Base-by-base conservation (phyloP, 2,113 vertebrate genomes). In the Ictalurus punctatus region DNA sequence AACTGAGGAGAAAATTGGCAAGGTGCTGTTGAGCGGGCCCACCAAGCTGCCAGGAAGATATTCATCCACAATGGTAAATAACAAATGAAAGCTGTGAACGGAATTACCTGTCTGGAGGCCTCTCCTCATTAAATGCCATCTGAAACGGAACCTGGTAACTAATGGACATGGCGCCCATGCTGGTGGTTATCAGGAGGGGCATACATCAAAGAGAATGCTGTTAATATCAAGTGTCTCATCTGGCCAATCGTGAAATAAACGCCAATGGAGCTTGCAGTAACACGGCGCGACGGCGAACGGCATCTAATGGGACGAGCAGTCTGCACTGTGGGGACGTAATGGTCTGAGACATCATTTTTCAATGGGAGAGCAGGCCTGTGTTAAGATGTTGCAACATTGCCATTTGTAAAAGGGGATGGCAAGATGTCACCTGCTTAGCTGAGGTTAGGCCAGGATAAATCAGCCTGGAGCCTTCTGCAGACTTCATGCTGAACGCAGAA, bases 171-270 rank as follows among this genome's bases (percentile, higher is more conserved):
- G 59, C 37, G n/a, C 71, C 80, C 73, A 85, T 86, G 63, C 85
- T 76, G 83, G 87, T 89, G 92, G 88, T 87, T 59, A 90, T 89
- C 92, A 92, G 92, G 92, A 92, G 93, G 92, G 93, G 94, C 93
- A 96, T 95, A 96, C 94, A 96, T 96, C 94, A 95, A 95, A 94
- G 92, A 96, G 94, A 94, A 96, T 95, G 95, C 95, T 96, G 96
- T 96, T 96, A 96, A 96, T 96, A 96, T 96, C 95, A 95, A 94
- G 92, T 94, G 95, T 96, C 95, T 96, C 95, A 95, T 96, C 94
- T 95, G 95, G 94, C 93, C 92, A 94, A 95, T 95, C 93, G 94
- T 95, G 95, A 95, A 96, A 96, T 96, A 96, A 96, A 96, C 92
- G 95, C 94, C 96, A 96, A 96, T 96, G 96, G 94, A 94, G 95